Base-by-base conservation (phyloP, 2,888 invertebrate species). In the Plemyria rubiginata region DNA sequence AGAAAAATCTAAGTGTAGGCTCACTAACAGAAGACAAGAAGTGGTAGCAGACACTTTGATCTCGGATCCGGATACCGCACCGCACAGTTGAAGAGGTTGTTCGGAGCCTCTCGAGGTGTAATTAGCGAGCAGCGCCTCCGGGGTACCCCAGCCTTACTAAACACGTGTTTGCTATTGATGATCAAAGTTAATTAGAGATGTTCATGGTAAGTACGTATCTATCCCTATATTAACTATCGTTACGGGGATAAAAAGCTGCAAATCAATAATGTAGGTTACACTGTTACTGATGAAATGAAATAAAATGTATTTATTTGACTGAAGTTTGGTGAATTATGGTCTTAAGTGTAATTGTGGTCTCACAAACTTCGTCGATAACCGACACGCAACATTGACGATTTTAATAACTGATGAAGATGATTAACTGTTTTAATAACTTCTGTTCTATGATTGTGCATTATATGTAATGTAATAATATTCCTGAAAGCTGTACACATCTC, bases 51-150 rank as follows among this genome's bases (percentile, higher is more conserved):
- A 11, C 9, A 43, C 28, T 53, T 53, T 53, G 29, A 53, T 53
- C 41, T 43, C 29, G 3, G 40, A 40, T 40, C 52, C 29, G 41
- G 41, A 41, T 53, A 9, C 28, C 1, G 13, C n/a, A n/a, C n/a
- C n/a, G n/a, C 13, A 15, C n/a, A 13, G 29, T n/a, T 43, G n/a
- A 41, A 53, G 41, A 29, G 53, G 53, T 11, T 22, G 53, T 53
- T 41, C 29, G 53, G 22, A 53, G 43, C 29, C 41, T 13, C 29
- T 53, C 15, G 29, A 43, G 53, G 28, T 53, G 43, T 29, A 28
- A 52, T 53, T 43, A 43, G 43, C n/a, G 41, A 11, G n/a, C 29
- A 12, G n/a, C 3, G 28, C 48, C 48, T 28, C 28, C 12, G 48
- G 48, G 28, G 8, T 9, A 32, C 32, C 2, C 40, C n/a, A 6